phyloP scores from a whole-genome alignment of 30 jellyfish, hydroid and myxozoan genomes.

The Rhopilema esculentum region DNA sequence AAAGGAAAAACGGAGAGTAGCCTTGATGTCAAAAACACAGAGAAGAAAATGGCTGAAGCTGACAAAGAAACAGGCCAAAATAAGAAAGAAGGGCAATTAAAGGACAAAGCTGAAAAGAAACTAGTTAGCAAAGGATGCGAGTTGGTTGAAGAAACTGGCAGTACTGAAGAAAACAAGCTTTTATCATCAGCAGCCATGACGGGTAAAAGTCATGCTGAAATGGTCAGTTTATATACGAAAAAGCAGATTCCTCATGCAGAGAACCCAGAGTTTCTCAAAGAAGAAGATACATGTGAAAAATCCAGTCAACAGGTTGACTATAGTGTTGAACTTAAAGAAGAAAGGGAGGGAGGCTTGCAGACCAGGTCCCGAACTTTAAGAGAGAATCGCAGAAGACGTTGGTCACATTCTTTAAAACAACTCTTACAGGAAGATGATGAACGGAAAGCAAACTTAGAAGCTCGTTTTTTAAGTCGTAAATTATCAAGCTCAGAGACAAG shows the following conservation, averaged over 20 bases:
- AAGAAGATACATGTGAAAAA: no score
- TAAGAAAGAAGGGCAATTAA: not conserved
- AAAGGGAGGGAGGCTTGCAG: not conserved
- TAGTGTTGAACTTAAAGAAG: not conserved
- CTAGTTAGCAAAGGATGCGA: not conserved
- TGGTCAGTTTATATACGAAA: not conserved
- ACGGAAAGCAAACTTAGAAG: not conserved
- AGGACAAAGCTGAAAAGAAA: not conserved
- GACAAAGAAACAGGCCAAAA: not conserved
- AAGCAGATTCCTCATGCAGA: no score
- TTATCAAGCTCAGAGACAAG: not conserved
- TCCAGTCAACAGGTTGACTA: no score
- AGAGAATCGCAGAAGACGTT: not conserved
- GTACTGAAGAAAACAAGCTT: not conserved
- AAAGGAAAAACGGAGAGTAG: not conserved
- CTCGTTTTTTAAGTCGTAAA: slow-evolving; percentile 2
- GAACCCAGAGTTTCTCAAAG: no score
- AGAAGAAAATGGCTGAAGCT: not conserved
- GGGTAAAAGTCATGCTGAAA: no score
- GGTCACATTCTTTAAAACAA: slow-evolving; percentile 46
- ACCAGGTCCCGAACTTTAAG: not conserved
- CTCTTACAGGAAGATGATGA: slow-evolving; percentile 26
- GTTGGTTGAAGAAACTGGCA: not conserved
- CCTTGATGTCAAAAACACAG: not conserved
- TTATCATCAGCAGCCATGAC: no score